Conservation (phyloP, 2,888 invertebrate species). For the Antheraea yamamai region DNA sequence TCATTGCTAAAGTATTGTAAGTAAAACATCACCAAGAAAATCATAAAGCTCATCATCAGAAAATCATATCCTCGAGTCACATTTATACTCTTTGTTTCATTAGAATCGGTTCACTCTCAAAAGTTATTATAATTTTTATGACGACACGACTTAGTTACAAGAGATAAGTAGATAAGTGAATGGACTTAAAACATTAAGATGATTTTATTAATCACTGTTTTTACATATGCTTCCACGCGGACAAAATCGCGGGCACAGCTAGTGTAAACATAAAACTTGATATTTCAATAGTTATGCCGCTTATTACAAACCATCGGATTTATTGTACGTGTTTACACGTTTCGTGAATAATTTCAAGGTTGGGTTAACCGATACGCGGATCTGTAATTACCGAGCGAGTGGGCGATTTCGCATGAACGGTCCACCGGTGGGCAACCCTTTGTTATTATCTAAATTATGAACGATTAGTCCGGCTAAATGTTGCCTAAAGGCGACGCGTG, state of each 20-base stretch:
- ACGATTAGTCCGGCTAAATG: slow-evolving; percentile 51
- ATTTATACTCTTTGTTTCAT: too few relatives aligned
- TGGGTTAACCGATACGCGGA: slow-evolving; percentile 30
- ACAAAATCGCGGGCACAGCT: too few relatives aligned
- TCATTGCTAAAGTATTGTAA: too few relatives aligned
- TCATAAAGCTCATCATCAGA: too few relatives aligned
- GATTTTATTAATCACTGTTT: too few relatives aligned
- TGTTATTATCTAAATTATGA: slow-evolving; percentile 63
- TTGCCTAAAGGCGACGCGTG: slow-evolving; percentile 50
- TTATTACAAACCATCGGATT: neutral
- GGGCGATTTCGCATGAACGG: slow-evolving; percentile 42
- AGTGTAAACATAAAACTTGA: neutral
- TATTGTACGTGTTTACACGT: slow-evolving; percentile 9
- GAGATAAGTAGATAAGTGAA: too few relatives aligned
- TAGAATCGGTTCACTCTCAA: neutral
- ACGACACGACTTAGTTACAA: too few relatives aligned
- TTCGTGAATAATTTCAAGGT: slow-evolving; percentile 26
- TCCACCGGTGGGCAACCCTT: slow-evolving; percentile 45
- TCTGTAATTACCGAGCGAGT: slow-evolving; percentile 49
- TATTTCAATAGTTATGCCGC: neutral
- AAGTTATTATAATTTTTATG: too few relatives aligned
- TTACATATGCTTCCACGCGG: too few relatives aligned
- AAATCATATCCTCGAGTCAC: too few relatives aligned
- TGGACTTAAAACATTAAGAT: too few relatives aligned
- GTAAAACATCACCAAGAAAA: too few relatives aligned